phyloP scores from a whole-genome alignment of 1,140 invertebrate genomes.

The Temnothorax longispinosus region DNA sequence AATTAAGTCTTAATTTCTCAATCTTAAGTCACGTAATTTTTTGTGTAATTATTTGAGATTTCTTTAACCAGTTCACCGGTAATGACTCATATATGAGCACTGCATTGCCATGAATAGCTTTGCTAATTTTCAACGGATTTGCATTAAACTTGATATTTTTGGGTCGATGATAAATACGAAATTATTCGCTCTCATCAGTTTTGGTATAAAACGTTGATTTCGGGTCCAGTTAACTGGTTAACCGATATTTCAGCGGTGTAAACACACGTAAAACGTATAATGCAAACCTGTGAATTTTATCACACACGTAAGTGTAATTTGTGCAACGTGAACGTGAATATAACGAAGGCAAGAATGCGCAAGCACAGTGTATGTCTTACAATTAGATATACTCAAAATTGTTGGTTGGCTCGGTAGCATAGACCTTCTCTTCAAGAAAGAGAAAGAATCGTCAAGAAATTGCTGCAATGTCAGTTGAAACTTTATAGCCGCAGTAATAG shows the following conservation, averaged over 20 bases:
- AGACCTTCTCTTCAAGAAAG: constrained; percentile 22
- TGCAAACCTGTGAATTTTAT: neutral
- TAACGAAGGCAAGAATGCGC: neutral
- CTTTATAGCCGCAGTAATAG: neutral
- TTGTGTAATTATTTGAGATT: neutral
- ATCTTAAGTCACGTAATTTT: neutral
- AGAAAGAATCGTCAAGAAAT: constrained; percentile 12
- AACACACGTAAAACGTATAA: neutral
- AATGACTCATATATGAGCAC: no score
- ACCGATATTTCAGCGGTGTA: neutral
- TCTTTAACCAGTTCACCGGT: neutral
- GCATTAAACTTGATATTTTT: no score
- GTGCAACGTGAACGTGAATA: neutral
- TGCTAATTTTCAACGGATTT: no score
- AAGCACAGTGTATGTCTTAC: neutral
- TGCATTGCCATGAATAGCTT: no score
- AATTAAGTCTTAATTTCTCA: constrained; percentile 1
- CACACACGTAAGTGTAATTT: neutral
- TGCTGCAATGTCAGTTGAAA: constrained; percentile 14
- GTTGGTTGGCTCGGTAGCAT: neutral
- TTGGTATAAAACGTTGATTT: no score
- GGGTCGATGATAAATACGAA: no score
- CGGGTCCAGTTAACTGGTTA: no score
- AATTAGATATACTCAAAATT: neutral
- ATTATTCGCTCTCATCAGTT: no score